Conservation (phyloP, 2,113 vertebrate genomes). For the Microcebus jonahi region DNA sequence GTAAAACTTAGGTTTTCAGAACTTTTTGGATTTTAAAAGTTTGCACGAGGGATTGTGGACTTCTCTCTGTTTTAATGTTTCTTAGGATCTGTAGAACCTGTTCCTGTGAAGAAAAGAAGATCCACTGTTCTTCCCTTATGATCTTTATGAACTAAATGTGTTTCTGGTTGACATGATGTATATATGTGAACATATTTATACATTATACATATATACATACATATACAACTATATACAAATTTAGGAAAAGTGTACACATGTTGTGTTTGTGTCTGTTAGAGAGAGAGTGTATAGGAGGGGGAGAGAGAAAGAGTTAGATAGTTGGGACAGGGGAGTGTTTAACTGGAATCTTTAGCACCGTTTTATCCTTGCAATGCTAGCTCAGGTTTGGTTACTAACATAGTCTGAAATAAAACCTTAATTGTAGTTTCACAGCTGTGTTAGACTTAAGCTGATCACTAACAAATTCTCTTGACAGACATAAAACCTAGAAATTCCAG, state of each 20-base stretch:
- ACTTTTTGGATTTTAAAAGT: slow-evolving; percentile 21
- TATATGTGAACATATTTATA: not conserved
- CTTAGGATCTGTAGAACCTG: not conserved
- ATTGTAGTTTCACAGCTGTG: slow-evolving; percentile 49
- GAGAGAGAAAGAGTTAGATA: not conserved
- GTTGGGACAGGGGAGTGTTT: not conserved
- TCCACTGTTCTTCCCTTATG: not conserved
- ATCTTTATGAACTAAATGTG: not conserved
- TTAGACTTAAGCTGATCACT: slow-evolving; percentile 39
- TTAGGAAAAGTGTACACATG: not conserved
- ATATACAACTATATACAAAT: not conserved
- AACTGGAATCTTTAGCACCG: not conserved
- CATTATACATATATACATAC: not conserved
- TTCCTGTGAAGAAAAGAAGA: not conserved
- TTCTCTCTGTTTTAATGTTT: not conserved
- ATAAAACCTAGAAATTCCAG: slow-evolving; percentile 44
- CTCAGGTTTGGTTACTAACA: slow-evolving; percentile 52
- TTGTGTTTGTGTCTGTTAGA: not conserved
- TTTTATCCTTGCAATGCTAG: not conserved
- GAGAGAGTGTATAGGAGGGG: not conserved
- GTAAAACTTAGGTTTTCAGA: slow-evolving; percentile 4
- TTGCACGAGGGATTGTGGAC: not conserved
- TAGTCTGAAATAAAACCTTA: slow-evolving; percentile 48
- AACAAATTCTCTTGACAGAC: slow-evolving; percentile 42
- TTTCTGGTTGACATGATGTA: not conserved